Evolutionary conservation across 1,140 invertebrate species (phyloP), one percentile per base, ranked within the genome.

Genomic region (Drosophila tani): DNA sequence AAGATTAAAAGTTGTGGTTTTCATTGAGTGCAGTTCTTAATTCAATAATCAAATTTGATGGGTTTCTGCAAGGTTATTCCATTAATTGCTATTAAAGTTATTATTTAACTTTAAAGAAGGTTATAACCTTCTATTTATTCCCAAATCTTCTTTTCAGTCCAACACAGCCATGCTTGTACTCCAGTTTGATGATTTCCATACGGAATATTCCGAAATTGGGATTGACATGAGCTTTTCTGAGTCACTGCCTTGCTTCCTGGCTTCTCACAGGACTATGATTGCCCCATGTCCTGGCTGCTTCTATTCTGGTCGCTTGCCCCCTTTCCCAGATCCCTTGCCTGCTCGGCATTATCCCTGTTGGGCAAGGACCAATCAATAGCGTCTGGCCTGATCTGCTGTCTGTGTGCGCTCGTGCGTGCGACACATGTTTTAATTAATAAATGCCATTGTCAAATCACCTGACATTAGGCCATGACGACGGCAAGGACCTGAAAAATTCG

Each of bases 371-470:
- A 84, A 85, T 84, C 82, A 81, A 85, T 84, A 70, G 64, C 58
- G 53, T 60, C 67, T 73, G 67, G 67, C 38, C 64, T 21, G 45
- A 50, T 47, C 53, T 49, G 45, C 27, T 67, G 63, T 56, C 57
- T 75, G 51, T 59, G 58, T 64, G 60, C 56, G 57, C 68, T 62
- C 64, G 84, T 88, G 77, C 65, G 68, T 78, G 71, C 65, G 81
- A 87, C 84, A 87, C 77, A 88, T 87, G 83, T 88, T 87, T 88
- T 84, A 87, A 87, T 87, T 87, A 87, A 87, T 87, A 87, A 88
- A 87, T 87, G 76, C 84, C 83, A 88, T 88, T 87, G 83, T 87
- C 85, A 88, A 88, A 87, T 87, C 84, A 83, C 71, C 68, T 70
- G 81, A 65, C 84, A 83, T 88, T 83, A 83, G 65, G 60, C 21